Percentiles rank a stretch among this genome's conserved stretches.
phyloP scores from a whole-genome alignment of 1,140 invertebrate genomes.

The Fopius arisanus region DNA sequence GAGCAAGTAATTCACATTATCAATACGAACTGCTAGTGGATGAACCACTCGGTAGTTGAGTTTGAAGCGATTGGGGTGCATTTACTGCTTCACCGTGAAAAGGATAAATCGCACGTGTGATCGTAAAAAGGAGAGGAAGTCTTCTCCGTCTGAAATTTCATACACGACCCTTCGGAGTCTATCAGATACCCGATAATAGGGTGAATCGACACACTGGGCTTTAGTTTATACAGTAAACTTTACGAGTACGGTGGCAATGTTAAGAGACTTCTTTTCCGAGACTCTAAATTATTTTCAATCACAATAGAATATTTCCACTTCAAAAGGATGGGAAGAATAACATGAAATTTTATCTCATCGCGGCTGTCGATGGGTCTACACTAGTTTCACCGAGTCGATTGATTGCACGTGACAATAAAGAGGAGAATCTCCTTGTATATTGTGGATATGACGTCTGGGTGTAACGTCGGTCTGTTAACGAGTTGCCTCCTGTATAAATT shows the following conservation, averaged over 20 bases:
- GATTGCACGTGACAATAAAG: conserved; percentile 24
- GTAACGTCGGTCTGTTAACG: conserved; percentile 29
- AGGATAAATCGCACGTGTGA: background rate
- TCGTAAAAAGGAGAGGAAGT: background rate
- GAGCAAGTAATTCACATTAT: background rate
- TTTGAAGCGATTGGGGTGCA: too few relatives aligned
- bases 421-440: background rate
- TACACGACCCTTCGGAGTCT: background rate
- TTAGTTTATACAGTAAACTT: background rate
- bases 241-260: background rate
- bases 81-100: background rate
- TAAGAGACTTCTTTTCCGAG: background rate
- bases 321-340: background rate
- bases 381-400: conserved; percentile 22
- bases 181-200: background rate
- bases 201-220: background rate
- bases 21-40: too few relatives aligned
- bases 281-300: background rate
- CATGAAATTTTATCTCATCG: background rate
- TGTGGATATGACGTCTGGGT: background rate
- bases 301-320: background rate
- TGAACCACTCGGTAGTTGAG: too few relatives aligned
- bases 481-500: conserved; percentile 32
- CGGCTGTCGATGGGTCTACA: conserved; percentile 8
- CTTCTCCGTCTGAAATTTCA: background rate